phyloP scores from a whole-genome alignment of 1,140 invertebrate species.

The Ylistrum balloti region DNA sequence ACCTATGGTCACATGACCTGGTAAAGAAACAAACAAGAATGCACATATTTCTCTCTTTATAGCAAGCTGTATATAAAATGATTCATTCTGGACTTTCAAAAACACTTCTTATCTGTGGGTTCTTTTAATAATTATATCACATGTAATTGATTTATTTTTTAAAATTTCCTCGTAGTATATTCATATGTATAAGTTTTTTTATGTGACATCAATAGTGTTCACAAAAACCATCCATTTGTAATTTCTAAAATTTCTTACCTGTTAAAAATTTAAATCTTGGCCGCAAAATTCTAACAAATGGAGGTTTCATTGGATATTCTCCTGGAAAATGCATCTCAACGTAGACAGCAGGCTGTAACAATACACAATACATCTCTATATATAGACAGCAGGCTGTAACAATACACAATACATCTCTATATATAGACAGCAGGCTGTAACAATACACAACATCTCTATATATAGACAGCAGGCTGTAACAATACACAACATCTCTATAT shows the following conservation, averaged over 20 bases:
- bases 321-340: conserved; percentile 79
- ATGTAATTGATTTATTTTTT: no score
- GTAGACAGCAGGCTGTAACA: conserved; percentile 74
- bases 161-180: no score
- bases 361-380: conserved; percentile 40
- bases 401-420: conserved; percentile 29
- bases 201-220: no score
- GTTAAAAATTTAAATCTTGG: conserved; percentile 79
- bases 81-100: no score
- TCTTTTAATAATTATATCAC: no score
- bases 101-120: no score
- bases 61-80: no score
- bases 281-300: conserved; percentile 77
- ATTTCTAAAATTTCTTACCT: conserved; percentile 70
- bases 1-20: conserved; percentile 81
- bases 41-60: no score
- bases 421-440: neutral
- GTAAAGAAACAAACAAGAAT: neutral
- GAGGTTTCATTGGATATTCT: conserved; percentile 78
- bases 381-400: neutral
- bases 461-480: neutral
- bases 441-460: neutral
- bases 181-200: no score
- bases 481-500: no score
- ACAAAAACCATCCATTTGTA: no score